Base-by-base conservation (phyloP, 2,888 invertebrate species). In the Ctena decussata region DNA sequence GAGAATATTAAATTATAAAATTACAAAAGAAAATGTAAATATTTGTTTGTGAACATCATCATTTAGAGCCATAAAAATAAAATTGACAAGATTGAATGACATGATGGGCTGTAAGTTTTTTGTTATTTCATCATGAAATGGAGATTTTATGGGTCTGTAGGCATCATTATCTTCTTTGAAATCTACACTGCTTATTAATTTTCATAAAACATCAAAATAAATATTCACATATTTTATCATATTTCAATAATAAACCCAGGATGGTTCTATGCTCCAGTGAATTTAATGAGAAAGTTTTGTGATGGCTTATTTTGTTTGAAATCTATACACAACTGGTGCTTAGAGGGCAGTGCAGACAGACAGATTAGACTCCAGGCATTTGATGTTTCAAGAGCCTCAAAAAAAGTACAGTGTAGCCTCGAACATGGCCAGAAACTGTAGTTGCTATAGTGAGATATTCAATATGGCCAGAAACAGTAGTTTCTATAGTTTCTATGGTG, bases 191-290 rank as follows among this genome's bases (percentile, higher is more conserved):
- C 11, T 65, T 65, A 65, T 65, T 65, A 65, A 65, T 65, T 65
- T 65, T 65, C 18, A 65, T 65, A 65, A 35, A 65, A 65, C 65
- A 65, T 65, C 65, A 65, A 65, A 65, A 65, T 65, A 65, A 65
- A 65, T 65, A 53, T 32, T 65, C 65, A 35, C 65, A 65, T 65
- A 35, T n/a, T 65, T 65, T 65, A 65, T 65, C 65, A 18, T 65
- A 65, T 65, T 65, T 65, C 65, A 6, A 65, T 65, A 65, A 65
- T 65, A 65, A 53, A 35, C 35, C 32, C 30, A 30, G 65, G 65
- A 32, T 1, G 65, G 24, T 35, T 35, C 35, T 21, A 11, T 35
- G 65, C 65, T 65, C 21, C 35, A 35, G 35, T 65, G 65, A 65
- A 18, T 65, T 65, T 65, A 35, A 65, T 65, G 32, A 65, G 35